These are phyloP conservation scores for Sycophaga agraensis DNA, from an alignment of 1,140 invertebrate genomes.

Conservation along the genomic window DNA sequence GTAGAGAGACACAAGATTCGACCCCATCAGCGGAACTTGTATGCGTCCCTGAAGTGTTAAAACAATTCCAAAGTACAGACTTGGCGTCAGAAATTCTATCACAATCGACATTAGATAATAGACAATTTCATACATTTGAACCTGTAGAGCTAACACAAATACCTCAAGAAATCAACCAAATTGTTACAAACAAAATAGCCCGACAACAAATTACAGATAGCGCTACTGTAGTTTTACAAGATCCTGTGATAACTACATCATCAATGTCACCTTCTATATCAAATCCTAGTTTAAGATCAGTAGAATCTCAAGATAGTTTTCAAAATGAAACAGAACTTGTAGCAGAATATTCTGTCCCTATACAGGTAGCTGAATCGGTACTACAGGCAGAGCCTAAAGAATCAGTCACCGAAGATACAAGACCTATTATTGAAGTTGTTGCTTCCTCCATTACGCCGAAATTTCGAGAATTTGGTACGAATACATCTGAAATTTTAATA, in stretches of 20 bases:
- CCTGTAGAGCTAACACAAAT: not conserved
- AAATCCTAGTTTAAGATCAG: not conserved
- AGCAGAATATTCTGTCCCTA: constrained; percentile 40
- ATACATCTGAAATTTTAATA: constrained; percentile 36
- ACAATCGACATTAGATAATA: not conserved
- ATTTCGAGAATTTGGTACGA: constrained; percentile 57
- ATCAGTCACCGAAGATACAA: constrained; percentile 41
- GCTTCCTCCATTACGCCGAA: constrained; percentile 43
- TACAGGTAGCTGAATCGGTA: constrained; percentile 54
- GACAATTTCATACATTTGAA: not conserved
- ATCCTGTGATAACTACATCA: not conserved
- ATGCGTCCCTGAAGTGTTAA: not conserved
- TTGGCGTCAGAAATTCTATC: not conserved
- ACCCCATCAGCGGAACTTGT: too few species aligned
- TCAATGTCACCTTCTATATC: not conserved
- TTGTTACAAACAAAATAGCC: not conserved
- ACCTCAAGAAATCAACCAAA: not conserved
- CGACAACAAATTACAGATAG: not conserved
- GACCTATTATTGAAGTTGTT: constrained; percentile 39
- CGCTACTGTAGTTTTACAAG: not conserved
- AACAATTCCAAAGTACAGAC: not conserved
- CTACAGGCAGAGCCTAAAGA: constrained; percentile 49
- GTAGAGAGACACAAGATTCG: not conserved
- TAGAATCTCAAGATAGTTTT: not conserved
- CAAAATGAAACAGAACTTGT: constrained; percentile 15